Base-by-base conservation (phyloP, 2,888 invertebrate genomes). In the Microplitis manilae region DNA sequence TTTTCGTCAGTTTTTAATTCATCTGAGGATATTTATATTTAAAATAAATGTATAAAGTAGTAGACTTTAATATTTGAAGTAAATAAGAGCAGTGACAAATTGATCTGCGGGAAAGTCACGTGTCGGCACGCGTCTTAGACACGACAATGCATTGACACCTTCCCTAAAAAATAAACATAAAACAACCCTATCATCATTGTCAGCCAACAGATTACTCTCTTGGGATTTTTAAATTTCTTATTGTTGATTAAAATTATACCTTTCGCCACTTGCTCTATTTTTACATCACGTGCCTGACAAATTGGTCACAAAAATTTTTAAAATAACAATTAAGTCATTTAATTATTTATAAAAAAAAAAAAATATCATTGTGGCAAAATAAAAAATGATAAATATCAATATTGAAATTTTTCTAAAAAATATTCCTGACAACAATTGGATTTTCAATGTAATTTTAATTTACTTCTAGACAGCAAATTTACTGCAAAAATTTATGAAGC, bases 101-200 rank as follows among this genome's bases (percentile, higher is more conserved):
- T 62, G 17, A 17, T 40, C 61, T n/a, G 39, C 40, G 59, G 65
- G 50, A 64, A 70, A 39, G 64, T 17, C 81, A 81, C 82, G 84
- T 82, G 84, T 20, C 80, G 78, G 50, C 84, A 80, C 83, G 84
- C 82, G 84, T 68, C 13, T 65, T 50, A 50, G 50, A 50, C 50
- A 50, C 2, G 13, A 50, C 13, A 50, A 50, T 50, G 8, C 50
- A 50, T 13, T 50, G 50, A 50, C 50, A 50, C 9, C 13, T 50
- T 50, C 30, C 30, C 30, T 50, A 8, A 50, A 50, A 50, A 50
- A 50, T 9, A 50, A 50, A 50, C 50, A 50, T 50, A 13, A 13
- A 50, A 50, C 8, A 30, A 30, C 30, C 30, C 30, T 30, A 30
- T 30, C 30, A 50, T 50, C 8, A 5, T 13, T 50, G 50, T 50